Percentiles rank a stretch among this genome's conserved stretches.
Evolutionary conservation across 2,797 vertebrate genomes (phyloP).

Genomic region (Scarus forsteni): DNA sequence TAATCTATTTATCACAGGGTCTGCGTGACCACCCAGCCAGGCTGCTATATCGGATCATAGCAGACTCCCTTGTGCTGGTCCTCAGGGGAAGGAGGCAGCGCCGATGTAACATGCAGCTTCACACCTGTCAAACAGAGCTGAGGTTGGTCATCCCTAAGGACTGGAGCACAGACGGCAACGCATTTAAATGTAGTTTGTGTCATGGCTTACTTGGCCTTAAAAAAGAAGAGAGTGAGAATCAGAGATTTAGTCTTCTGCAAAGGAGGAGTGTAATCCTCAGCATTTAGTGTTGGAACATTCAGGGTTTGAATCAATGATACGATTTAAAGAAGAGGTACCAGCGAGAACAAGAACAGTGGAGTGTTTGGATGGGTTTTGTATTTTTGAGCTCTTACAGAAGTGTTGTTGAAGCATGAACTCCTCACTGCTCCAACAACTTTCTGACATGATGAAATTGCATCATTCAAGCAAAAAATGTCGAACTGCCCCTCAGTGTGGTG

Average conservation of each 20-base stretch:
- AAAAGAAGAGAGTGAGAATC: constrained; percentile 10
- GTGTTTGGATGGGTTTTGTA: constrained; percentile 40
- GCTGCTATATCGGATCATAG: constrained; percentile 79
- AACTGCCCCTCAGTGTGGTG: constrained; percentile 21
- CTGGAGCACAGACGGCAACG: constrained; percentile 40
- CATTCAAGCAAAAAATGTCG: constrained; percentile 50
- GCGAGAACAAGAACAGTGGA: neutral
- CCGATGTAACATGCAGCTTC: constrained; percentile 71
- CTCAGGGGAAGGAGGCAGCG: constrained; percentile 66
- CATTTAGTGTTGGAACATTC: constrained; percentile 6
- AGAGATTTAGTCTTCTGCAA: constrained; percentile 24
- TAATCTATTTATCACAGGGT: constrained; percentile 85
- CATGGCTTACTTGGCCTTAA: constrained; percentile 31
- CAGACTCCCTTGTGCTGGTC: constrained; percentile 67
- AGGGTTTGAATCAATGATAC: constrained; percentile 16
- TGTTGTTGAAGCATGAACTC: constrained; percentile 50
- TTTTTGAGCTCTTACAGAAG: constrained; percentile 47
- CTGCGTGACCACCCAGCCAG: constrained; percentile 79
- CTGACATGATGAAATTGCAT: constrained; percentile 58
- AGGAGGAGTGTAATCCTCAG: constrained; percentile 40
- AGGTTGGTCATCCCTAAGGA: constrained; percentile 63
- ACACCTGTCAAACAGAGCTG: constrained; percentile 76
- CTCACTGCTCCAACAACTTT: constrained; percentile 52
- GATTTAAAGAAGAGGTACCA: constrained; percentile 22
- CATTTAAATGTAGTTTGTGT: constrained; percentile 67